Conservation (phyloP, 2,797 vertebrate genomes). For the Okamejei kenojei region DNA sequence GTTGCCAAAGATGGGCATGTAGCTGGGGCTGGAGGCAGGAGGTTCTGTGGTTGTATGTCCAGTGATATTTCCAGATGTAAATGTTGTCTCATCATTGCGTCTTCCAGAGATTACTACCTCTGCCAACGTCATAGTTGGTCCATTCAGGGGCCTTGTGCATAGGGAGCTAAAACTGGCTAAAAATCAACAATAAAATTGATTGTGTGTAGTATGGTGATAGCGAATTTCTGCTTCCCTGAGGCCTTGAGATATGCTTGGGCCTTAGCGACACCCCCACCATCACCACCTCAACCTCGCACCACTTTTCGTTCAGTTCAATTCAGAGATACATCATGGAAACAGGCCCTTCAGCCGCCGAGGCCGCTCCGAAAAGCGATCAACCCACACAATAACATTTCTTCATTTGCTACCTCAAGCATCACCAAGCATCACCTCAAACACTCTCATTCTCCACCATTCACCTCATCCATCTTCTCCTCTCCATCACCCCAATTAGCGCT, state of each 20-base stretch:
- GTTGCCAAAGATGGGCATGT: neutral
- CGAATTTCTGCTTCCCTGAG: neutral
- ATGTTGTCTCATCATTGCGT: neutral
- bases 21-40: neutral
- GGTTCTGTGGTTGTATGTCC: neutral
- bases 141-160: neutral
- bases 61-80: neutral
- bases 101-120: neutral
- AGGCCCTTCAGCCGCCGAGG: too few species aligned
- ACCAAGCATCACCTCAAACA: too few species aligned
- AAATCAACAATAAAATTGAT: neutral
- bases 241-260: neutral
- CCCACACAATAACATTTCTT: too few species aligned
- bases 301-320: too few species aligned
- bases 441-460: too few species aligned
- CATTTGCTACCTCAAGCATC: too few species aligned
- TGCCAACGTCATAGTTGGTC: conserved; percentile 17
- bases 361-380: too few species aligned
- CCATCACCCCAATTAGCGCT: too few species aligned
- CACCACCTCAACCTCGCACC: neutral
- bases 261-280: neutral
- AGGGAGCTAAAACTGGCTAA: neutral
- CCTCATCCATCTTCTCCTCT: too few species aligned
- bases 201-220: neutral
- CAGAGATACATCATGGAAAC: too few species aligned